A percentile compares a stretch with the other conserved stretches of the same genome.
Evolutionary conservation across 2,113 vertebrate genomes (phyloP).

Genomic region (Lasiurus borealis): DNA sequence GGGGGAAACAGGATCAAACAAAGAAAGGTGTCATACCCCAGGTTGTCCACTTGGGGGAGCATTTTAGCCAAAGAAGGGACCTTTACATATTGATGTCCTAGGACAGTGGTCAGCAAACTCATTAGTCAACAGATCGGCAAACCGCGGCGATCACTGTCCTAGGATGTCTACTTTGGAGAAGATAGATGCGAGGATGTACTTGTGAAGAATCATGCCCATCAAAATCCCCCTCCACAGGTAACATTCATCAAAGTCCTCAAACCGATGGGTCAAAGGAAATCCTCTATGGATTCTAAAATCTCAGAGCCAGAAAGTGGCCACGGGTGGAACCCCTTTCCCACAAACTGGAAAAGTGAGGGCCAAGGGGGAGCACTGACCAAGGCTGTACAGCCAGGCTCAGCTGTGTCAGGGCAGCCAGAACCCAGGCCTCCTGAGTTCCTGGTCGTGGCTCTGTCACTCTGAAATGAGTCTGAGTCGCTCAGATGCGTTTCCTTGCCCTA

Average conservation of each 20-base stretch:
- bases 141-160: too few relatives aligned
- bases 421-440: background rate
- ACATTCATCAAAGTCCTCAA: background rate
- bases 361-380: too few relatives aligned
- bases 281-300: background rate
- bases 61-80: conserved; percentile 62
- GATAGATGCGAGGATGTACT: background rate
- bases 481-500: too few relatives aligned
- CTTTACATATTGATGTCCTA: accelerated
- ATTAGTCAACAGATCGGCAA: too few relatives aligned
- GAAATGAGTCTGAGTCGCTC: background rate
- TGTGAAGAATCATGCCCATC: background rate
- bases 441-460: background rate
- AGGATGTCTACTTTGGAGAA: background rate
- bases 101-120: too few relatives aligned
- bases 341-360: background rate
- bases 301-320: background rate
- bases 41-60: conserved; percentile 74
- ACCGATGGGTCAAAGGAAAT: background rate
- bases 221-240: background rate
- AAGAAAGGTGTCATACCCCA: background rate
- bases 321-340: background rate
- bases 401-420: background rate
- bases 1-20: background rate
- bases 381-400: background rate